These are phyloP conservation scores for Hylomyscus alleni DNA, from an alignment of 2,797 vertebrate genomes.

Conservation along the genomic window DNA sequence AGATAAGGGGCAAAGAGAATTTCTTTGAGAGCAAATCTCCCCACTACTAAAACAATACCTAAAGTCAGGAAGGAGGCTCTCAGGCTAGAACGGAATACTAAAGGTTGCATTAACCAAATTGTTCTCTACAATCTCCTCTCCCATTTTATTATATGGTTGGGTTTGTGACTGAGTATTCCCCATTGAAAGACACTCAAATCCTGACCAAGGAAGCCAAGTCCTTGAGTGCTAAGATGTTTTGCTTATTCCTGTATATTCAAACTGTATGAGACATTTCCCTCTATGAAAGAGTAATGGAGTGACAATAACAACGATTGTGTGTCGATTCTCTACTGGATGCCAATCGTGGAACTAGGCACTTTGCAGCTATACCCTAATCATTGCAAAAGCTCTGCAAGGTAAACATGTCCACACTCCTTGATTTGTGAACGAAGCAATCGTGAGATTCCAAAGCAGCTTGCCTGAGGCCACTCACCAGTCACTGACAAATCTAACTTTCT, in stretches of 20 bases:
- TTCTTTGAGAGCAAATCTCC: not conserved
- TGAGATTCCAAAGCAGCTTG: not conserved
- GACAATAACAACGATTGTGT: not conserved
- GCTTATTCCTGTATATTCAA: not conserved
- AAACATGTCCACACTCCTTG: not conserved
- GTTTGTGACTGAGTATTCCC: slow-evolving; percentile 21
- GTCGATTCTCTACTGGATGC: not conserved
- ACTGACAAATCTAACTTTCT: not conserved
- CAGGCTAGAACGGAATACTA: not conserved
- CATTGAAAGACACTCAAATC: not conserved
- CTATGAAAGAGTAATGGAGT: not conserved
- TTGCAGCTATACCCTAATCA: not conserved
- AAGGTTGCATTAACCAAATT: slow-evolving; percentile 5
- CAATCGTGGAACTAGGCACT: not conserved
- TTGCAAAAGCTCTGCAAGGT: not conserved
- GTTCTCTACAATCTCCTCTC: not conserved
- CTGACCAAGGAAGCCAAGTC: not conserved
- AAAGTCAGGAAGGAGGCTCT: not conserved
- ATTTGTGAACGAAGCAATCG: not conserved
- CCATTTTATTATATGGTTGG: not conserved
- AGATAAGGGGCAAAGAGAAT: not conserved
- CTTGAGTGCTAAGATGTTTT: slow-evolving; percentile 25
- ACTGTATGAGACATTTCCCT: not conserved
- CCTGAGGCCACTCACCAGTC: not conserved
- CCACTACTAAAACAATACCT: slow-evolving; percentile 1